Percentiles rank a stretch among this genome's conserved stretches.
These are phyloP conservation scores for Dicrostonyx torquatus DNA, from an alignment of 2,797 vertebrate genomes.

Conservation along the genomic window DNA sequence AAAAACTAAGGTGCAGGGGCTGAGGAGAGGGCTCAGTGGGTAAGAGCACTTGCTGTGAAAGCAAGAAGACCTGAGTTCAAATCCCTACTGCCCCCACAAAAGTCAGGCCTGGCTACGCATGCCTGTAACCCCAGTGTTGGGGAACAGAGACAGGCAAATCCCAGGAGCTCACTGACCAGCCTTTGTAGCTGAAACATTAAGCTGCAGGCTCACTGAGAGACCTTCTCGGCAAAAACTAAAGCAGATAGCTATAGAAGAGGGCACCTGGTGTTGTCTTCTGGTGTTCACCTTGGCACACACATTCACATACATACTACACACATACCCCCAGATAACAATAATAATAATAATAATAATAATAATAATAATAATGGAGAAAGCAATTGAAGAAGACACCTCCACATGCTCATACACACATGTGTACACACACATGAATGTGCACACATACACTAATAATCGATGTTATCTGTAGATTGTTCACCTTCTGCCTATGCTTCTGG, in stretches of 20 bases:
- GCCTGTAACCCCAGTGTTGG: not conserved
- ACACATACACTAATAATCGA: not conserved
- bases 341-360: not conserved
- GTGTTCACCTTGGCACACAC: not conserved
- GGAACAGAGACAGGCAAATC: not conserved
- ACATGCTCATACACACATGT: not conserved
- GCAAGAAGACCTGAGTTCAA: not conserved
- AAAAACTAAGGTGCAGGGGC: not conserved
- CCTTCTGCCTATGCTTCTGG: not conserved
- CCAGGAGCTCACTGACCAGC: not conserved
- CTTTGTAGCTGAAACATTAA: not conserved
- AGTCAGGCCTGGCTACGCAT: not conserved
- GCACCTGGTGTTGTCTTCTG: not conserved
- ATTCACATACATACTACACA: not conserved
- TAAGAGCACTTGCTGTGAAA: not conserved
- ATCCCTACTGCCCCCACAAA: not conserved
- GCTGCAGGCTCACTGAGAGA: not conserved
- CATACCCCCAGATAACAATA: not conserved
- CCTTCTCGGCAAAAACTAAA: not conserved
- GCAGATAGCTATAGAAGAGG: not conserved
- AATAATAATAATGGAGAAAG: not conserved
- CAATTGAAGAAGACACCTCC: not conserved
- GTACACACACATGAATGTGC: not conserved
- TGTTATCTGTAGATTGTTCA: not conserved
- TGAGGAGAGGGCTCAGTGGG: not conserved